Evolutionary conservation across 2,113 vertebrate species (phyloP).

Genomic region (Osmerus mordax): DNA sequence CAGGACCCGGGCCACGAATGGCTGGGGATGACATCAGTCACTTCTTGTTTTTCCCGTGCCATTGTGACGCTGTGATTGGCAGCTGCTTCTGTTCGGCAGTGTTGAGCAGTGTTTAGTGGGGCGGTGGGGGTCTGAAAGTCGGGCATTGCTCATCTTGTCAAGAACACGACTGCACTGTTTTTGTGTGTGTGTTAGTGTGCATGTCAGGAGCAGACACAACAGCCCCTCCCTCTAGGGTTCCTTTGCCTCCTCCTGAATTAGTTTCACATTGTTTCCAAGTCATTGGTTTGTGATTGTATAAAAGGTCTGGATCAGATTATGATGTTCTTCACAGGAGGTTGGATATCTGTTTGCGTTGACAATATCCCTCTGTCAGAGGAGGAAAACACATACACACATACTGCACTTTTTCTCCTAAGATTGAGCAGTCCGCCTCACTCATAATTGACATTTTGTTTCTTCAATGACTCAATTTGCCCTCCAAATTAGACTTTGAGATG

Average conservation of each 20-base stretch:
- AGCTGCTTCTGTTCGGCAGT: too few relatives aligned
- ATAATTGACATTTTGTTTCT: neutral
- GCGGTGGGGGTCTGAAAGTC: neutral
- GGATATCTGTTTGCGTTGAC: neutral
- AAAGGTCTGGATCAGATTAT: neutral
- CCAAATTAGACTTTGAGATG: neutral
- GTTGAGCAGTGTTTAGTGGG: neutral
- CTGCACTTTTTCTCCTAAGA: too few relatives aligned
- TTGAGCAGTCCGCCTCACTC: slow-evolving; percentile 8
- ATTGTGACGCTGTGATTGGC: too few relatives aligned
- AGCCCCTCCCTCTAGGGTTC: neutral
- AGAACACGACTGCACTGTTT: too few relatives aligned
- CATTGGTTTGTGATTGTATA: neutral
- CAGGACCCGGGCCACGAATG: neutral
- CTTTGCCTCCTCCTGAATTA: neutral
- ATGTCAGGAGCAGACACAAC: neutral
- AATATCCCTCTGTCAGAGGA: neutral
- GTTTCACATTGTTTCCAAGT: neutral
- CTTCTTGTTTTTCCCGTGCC: neutral
- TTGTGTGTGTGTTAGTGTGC: too few relatives aligned
- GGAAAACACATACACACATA: too few relatives aligned
- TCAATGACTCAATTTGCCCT: slow-evolving; percentile 10
- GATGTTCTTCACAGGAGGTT: slow-evolving; percentile 1
- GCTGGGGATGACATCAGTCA: neutral
- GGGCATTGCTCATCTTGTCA: neutral